A percentile compares a stretch with the other conserved stretches of the same genome.
These are phyloP conservation scores for Melanaphis sacchari DNA, from an alignment of 1,140 invertebrate species.

Conservation along the genomic window DNA sequence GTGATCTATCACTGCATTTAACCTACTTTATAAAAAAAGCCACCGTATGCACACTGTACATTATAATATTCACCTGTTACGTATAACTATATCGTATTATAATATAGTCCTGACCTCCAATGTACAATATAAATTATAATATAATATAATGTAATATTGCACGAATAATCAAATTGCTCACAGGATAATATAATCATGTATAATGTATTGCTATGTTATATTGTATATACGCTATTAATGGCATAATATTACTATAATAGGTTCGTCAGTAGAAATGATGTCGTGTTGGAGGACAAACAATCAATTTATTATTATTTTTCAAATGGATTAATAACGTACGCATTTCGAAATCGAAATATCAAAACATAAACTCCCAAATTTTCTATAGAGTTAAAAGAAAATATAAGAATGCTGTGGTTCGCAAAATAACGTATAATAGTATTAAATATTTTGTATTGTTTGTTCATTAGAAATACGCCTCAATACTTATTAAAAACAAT, in stretches of 20 bases:
- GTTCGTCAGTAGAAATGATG: background rate
- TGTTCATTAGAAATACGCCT: background rate
- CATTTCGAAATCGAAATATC: background rate
- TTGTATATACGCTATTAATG: constrained; percentile 1
- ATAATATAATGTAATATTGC: constrained; percentile 42
- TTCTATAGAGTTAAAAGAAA: background rate
- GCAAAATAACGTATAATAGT: background rate
- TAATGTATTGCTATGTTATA: constrained; percentile 6
- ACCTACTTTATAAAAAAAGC: constrained; percentile 39
- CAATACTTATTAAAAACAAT: background rate
- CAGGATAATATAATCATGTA: constrained; percentile 14
- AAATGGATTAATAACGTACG: background rate
- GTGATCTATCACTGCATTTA: constrained; percentile 18
- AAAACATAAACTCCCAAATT: background rate
- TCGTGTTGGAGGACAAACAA: constrained; percentile 17
- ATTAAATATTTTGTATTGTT: background rate
- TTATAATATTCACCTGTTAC: background rate
- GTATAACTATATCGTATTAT: constrained; percentile 29
- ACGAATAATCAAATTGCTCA: constrained; percentile 41
- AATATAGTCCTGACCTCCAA: constrained; percentile 35
- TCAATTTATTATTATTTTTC: background rate
- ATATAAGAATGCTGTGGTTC: background rate
- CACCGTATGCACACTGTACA: background rate
- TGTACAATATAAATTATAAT: background rate
- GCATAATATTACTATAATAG: background rate